These are phyloP conservation scores for Australoheros scitulus DNA, from an alignment of 2,113 vertebrate species.

Conservation along the genomic window DNA sequence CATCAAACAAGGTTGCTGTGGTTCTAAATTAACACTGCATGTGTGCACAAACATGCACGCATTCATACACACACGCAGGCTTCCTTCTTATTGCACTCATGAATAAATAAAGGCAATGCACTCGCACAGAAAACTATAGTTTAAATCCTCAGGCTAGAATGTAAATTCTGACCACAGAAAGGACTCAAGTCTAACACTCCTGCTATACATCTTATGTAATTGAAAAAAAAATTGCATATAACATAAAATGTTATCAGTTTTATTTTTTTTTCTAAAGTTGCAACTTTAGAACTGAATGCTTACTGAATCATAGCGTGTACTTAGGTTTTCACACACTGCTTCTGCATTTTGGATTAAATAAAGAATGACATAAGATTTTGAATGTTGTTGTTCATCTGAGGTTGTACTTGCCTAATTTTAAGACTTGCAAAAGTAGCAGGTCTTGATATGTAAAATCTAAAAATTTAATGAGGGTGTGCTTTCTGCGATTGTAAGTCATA, in stretches of 20 bases:
- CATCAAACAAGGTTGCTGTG: conserved; percentile 56
- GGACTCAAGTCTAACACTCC: background rate
- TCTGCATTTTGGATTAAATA: background rate
- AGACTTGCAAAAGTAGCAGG: too few relatives aligned
- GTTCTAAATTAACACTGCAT: conserved; percentile 41
- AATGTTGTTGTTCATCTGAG: background rate
- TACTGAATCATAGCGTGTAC: background rate
- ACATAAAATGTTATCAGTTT: background rate
- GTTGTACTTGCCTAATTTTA: background rate
- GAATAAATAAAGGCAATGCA: conserved; percentile 14
- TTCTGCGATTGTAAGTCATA: too few relatives aligned
- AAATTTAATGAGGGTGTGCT: background rate
- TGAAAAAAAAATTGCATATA: background rate
- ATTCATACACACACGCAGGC: conserved; percentile 8
- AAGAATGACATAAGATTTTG: background rate
- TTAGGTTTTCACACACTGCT: background rate
- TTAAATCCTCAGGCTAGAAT: background rate
- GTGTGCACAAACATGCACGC: background rate
- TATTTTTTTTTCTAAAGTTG: background rate
- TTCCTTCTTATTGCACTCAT: conserved; percentile 29
- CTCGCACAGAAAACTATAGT: background rate
- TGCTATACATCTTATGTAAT: background rate
- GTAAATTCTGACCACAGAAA: background rate
- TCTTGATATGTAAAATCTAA: background rate
- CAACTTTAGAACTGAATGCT: background rate